These are phyloP conservation scores for Cactoblastis cactorum DNA, from an alignment of 2,888 invertebrate genomes.

Conservation along the genomic window DNA sequence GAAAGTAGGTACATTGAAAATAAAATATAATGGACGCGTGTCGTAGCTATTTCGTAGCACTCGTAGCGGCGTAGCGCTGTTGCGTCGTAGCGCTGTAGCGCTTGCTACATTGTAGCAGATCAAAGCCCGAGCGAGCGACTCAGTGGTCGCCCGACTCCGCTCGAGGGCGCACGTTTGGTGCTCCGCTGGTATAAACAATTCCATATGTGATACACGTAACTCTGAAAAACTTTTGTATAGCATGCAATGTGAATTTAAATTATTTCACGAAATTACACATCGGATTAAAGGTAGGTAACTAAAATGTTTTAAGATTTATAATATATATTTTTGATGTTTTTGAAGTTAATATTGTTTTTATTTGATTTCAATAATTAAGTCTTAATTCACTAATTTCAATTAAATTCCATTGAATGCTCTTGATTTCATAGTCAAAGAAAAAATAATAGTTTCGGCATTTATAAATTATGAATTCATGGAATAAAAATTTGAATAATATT, in stretches of 20 bases:
- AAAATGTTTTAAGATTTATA: neutral
- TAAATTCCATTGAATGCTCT: too few relatives aligned
- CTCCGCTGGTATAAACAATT: slow-evolving; percentile 40
- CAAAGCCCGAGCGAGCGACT: slow-evolving; percentile 18
- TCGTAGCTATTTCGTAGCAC: neutral
- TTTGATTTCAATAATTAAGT: too few relatives aligned
- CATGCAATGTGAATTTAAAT: slow-evolving; percentile 30
- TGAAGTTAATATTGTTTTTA: too few relatives aligned
- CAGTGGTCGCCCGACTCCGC: slow-evolving; percentile 41
- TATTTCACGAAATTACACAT: slow-evolving; percentile 14
- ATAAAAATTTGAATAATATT: too few relatives aligned
- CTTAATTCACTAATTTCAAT: too few relatives aligned
- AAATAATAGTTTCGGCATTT: too few relatives aligned
- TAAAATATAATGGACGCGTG: neutral
- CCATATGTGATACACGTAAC: slow-evolving; percentile 36
- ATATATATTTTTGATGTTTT: neutral
- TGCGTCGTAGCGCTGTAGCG: slow-evolving; percentile 20
- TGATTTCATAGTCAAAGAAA: too few relatives aligned
- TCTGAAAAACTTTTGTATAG: slow-evolving; percentile 27
- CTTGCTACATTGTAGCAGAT: slow-evolving; percentile 24
- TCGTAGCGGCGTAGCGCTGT: slow-evolving; percentile 21
- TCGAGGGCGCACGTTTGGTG: slow-evolving; percentile 31
- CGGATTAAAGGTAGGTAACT: slow-evolving; percentile 19
- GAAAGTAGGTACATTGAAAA: neutral
- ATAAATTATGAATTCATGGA: too few relatives aligned